Evolutionary conservation across 2,113 vertebrate species (phyloP).

Genomic region (Athene cunicularia): DNA sequence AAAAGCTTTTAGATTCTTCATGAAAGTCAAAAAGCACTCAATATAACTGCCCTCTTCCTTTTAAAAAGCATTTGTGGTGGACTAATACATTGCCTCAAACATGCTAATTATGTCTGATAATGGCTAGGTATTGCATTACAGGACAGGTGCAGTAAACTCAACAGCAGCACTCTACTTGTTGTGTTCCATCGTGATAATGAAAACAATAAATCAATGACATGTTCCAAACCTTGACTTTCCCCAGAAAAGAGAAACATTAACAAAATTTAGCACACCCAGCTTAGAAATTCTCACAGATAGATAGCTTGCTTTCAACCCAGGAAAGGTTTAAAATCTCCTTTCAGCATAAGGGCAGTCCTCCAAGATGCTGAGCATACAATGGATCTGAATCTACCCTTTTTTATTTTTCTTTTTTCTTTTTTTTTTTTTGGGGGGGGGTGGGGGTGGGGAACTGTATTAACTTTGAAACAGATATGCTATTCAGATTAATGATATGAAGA

Average conservation of each 20-base stretch:
- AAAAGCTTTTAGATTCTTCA: conserved; percentile 26
- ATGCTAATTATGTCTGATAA: conserved; percentile 20
- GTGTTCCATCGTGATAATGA: background rate
- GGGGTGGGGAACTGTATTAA: background rate
- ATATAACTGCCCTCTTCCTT: background rate
- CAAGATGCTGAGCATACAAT: background rate
- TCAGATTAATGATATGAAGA: background rate
- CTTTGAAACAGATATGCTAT: background rate
- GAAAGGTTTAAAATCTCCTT: background rate
- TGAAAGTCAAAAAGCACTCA: background rate
- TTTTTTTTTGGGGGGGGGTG: no score
- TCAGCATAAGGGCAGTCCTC: background rate
- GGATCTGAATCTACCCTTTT: background rate
- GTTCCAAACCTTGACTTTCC: background rate
- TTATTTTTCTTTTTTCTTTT: no score
- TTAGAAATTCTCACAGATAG: background rate
- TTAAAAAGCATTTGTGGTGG: conserved; percentile 25
- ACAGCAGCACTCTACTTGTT: background rate
- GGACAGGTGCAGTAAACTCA: background rate
- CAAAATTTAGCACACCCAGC: background rate
- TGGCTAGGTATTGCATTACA: background rate
- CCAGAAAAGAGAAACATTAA: background rate
- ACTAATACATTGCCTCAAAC: background rate
- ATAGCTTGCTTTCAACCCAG: background rate
- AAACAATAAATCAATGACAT: background rate